Evolutionary conservation across 2,797 vertebrate genomes (phyloP).

Genomic region (Chaenodraco wilsoni): DNA sequence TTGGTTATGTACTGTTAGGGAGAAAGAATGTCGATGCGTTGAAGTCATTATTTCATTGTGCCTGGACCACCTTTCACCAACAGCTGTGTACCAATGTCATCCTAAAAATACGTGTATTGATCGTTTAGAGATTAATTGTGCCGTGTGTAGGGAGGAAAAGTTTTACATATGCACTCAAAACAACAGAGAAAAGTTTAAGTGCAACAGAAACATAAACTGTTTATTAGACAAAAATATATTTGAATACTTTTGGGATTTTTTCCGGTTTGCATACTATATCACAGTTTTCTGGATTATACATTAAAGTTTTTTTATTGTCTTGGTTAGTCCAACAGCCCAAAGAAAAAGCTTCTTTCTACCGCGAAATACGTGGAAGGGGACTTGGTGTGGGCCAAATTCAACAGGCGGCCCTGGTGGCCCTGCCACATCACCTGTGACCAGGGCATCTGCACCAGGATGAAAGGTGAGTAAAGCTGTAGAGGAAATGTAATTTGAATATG

Average conservation of each 20-base stretch:
- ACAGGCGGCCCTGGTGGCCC: slow-evolving; percentile 97
- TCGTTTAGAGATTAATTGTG: not conserved
- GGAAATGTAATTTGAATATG: not conserved
- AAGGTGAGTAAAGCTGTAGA: slow-evolving; percentile 83
- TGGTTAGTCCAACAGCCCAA: slow-evolving; percentile 84
- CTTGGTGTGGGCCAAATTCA: slow-evolving; percentile 98
- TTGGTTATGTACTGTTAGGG: slow-evolving; percentile 1
- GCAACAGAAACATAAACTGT: not conserved
- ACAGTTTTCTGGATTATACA: not conserved
- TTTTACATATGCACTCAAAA: not conserved
- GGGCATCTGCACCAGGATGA: slow-evolving; percentile 93
- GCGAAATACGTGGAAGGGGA: slow-evolving; percentile 91
- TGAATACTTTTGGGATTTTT: not conserved
- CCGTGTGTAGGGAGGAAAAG: not conserved
- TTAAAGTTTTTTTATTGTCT: slow-evolving; percentile 49
- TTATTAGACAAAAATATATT: not conserved
- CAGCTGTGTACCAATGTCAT: not conserved
- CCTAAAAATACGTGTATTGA: not conserved
- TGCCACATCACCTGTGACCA: slow-evolving; percentile 90
- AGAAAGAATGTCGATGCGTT: accelerated
- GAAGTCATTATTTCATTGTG: not conserved
- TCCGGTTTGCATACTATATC: not conserved
- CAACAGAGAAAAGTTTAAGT: not conserved
- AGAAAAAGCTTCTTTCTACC: slow-evolving; percentile 86
- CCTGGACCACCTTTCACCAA: not conserved